Evolutionary conservation across 2,888 invertebrate species (phyloP).

Genomic region (Drosophila sordidapex): DNA sequence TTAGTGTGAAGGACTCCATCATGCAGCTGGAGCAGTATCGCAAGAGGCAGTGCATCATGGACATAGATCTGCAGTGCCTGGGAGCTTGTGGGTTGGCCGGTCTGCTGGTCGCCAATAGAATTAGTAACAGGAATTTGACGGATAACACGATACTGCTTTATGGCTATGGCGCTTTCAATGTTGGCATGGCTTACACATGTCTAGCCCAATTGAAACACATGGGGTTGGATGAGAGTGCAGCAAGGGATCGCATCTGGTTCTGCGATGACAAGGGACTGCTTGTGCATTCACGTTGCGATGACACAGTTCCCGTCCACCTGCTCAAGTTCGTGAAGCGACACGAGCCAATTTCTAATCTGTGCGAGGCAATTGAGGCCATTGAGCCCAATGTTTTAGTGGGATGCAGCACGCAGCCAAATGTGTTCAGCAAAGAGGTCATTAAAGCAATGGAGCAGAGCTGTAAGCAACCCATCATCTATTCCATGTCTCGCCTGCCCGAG

Average conservation of each 20-base stretch:
- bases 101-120: slow-evolving; percentile 36
- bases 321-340: slow-evolving; percentile 30
- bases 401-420: slow-evolving; percentile 1
- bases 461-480: slow-evolving; percentile 54
- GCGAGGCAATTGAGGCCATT: slow-evolving; percentile 37
- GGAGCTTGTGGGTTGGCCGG: slow-evolving; percentile 63
- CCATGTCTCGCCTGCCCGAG: slow-evolving; percentile 38
- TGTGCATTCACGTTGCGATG: slow-evolving; percentile 22
- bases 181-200: slow-evolving; percentile 62
- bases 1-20: slow-evolving; percentile 10
- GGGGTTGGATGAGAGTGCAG: slow-evolving; percentile 46
- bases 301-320: slow-evolving; percentile 36
- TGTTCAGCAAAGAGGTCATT: slow-evolving; percentile 55
- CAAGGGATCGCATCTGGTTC: slow-evolving; percentile 59
- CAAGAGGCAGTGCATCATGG: slow-evolving; percentile 49
- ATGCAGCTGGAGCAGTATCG: slow-evolving; percentile 33
- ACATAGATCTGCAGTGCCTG: slow-evolving; percentile 44
- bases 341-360: slow-evolving; percentile 22
- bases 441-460: slow-evolving; percentile 62
- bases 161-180: slow-evolving; percentile 36
- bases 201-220: slow-evolving; percentile 43
- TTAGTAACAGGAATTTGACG: slow-evolving; percentile 29
- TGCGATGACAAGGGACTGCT: slow-evolving; percentile 57
- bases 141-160: slow-evolving; percentile 52
- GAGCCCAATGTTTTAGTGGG: slow-evolving; percentile 71